Evolutionary conservation across 1,140 invertebrate genomes (phyloP).

Genomic region (Pteromalus puparum): DNA sequence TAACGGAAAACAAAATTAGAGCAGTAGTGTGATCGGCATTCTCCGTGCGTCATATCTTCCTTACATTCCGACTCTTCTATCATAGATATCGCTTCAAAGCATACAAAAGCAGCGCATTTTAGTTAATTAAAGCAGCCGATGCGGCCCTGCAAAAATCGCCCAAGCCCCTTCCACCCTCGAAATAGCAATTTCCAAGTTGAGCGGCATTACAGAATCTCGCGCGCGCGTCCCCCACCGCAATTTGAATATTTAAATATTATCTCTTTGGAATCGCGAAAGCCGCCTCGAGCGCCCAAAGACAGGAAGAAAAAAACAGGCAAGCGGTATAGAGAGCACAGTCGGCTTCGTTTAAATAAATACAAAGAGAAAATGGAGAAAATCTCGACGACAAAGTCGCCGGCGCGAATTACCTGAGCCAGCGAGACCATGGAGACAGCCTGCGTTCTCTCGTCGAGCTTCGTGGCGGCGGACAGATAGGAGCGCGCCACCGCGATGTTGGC

Average conservation of each 20-base stretch:
- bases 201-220: neutral
- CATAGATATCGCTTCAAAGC: no score
- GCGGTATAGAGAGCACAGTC: neutral
- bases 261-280: conserved; percentile 18
- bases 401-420: conserved; percentile 80
- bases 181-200: conserved; percentile 16
- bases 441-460: conserved; percentile 86
- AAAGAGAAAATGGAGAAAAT: neutral
- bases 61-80: no score
- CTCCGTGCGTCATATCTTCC: no score
- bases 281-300: neutral
- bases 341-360: neutral
- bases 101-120: no score
- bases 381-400: conserved; percentile 16
- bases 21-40: conserved; percentile 36
- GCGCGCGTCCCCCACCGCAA: neutral
- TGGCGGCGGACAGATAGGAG: conserved; percentile 91
- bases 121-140: no score
- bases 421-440: conserved; percentile 90
- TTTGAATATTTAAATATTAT: conserved; percentile 47
- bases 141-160: no score
- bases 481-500: conserved; percentile 91
- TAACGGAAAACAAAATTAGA: neutral
- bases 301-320: conserved; percentile 2
- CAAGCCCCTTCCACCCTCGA: neutral